A percentile compares a stretch with the other conserved stretches of the same genome.
phyloP scores from a whole-genome alignment of 2,888 invertebrate species.

The Polyploca ridens region DNA sequence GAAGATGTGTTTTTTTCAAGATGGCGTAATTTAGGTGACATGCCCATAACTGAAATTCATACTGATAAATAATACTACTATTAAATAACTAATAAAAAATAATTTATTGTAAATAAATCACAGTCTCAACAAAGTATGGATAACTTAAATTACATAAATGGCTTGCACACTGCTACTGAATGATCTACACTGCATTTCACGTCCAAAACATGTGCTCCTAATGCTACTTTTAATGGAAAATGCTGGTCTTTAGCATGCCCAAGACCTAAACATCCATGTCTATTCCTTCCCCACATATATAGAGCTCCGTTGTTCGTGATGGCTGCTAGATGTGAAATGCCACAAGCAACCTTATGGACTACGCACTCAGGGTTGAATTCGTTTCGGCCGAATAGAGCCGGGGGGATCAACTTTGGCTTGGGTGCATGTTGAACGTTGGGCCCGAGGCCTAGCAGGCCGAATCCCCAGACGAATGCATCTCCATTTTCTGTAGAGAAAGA shows the following conservation, averaged over 20 bases:
- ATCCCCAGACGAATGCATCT: conserved; percentile 97
- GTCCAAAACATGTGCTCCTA: conserved; percentile 90
- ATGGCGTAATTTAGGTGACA: no score
- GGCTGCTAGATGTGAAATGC: conserved; percentile 91
- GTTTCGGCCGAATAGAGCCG: conserved; percentile 93
- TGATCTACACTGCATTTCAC: conserved; percentile 95
- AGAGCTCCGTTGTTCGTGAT: conserved; percentile 93
- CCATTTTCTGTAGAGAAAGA: conserved; percentile 87
- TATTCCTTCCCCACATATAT: conserved; percentile 96
- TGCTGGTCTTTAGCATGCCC: conserved; percentile 92
- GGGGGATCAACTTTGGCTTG: conserved; percentile 90
- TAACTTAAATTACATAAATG: conserved; percentile 76
- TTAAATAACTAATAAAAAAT: neutral
- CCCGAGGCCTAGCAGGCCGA: conserved; percentile 95
- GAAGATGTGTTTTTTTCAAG: no score
- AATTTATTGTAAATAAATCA: conserved; percentile 37
- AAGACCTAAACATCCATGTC: conserved; percentile 92
- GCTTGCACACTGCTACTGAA: conserved; percentile 89
- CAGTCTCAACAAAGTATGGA: conserved; percentile 37
- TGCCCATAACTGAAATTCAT: no score
- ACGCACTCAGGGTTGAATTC: conserved; percentile 89
- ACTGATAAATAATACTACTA: neutral
- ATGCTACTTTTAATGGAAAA: conserved; percentile 93
- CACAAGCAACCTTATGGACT: conserved; percentile 88
- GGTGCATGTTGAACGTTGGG: conserved; percentile 88